Conservation (phyloP, 2,797 vertebrate species). For the Chaetophractus vellerosus region DNA sequence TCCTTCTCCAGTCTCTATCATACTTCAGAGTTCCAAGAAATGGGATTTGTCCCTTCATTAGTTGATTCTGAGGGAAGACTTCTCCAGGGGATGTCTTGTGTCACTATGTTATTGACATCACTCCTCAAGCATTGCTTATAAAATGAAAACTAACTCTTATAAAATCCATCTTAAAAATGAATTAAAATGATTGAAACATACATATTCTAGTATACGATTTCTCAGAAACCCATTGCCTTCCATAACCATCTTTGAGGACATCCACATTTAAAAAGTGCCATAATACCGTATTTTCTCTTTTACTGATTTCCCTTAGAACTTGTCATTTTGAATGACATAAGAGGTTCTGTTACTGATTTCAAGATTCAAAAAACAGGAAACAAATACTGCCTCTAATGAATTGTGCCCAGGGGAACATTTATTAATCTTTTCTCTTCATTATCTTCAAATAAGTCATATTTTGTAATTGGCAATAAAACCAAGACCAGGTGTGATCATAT, state of each 20-base stretch:
- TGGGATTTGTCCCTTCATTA: too few species aligned
- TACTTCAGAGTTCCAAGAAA: too few species aligned
- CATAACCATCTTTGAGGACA: not conserved
- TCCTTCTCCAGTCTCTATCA: too few species aligned
- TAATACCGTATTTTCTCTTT: not conserved
- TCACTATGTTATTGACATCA: too few species aligned
- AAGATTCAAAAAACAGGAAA: slow-evolving; percentile 16
- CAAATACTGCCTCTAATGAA: not conserved
- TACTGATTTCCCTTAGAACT: slow-evolving; percentile 2
- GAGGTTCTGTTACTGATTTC: not conserved
- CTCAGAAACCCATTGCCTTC: not conserved
- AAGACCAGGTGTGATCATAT: not conserved
- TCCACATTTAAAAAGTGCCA: not conserved
- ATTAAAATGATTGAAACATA: not conserved
- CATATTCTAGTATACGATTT: not conserved
- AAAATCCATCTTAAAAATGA: not conserved
- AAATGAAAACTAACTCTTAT: not conserved
- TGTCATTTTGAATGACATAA: not conserved
- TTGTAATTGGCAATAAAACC: not conserved
- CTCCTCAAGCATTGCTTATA: not conserved
- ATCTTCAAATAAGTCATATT: not conserved
- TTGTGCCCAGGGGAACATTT: not conserved
- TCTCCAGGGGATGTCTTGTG: too few species aligned
- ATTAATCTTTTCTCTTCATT: not conserved
- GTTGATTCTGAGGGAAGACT: too few species aligned